Percentiles rank a stretch among this genome's conserved stretches.
Evolutionary conservation across 2,113 vertebrate species (phyloP).

Genomic region (Chlorodrepanis virens): DNA sequence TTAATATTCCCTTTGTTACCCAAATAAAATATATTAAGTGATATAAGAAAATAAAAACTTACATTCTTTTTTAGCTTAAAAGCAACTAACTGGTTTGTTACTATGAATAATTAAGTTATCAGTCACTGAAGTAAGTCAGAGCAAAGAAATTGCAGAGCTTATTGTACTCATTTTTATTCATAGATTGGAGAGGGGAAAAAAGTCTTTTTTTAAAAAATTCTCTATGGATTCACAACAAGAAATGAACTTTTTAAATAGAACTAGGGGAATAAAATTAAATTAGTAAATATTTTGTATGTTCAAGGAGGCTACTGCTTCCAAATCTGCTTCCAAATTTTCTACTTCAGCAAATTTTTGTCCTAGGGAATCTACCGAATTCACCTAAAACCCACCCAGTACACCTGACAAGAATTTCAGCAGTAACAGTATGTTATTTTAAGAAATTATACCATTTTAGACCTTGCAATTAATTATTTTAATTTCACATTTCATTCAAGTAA

Average conservation of each 20-base stretch:
- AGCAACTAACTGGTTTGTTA: not conserved
- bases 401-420: not conserved
- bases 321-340: not conserved
- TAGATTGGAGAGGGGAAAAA: not conserved
- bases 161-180: not conserved
- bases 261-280: not conserved
- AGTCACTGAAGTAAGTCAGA: not conserved
- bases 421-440: not conserved
- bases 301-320: not conserved
- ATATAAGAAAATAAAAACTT: not conserved
- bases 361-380: not conserved
- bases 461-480: not conserved
- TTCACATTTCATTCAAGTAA: not conserved
- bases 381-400: not conserved
- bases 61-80: not conserved
- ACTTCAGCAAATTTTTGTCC: not conserved
- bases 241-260: not conserved
- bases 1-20: not conserved
- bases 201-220: not conserved
- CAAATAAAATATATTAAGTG: not conserved
- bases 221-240: not conserved
- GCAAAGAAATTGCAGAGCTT: not conserved
- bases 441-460: not conserved
- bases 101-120: not conserved
- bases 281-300: not conserved